Percentiles rank a stretch among this genome's conserved stretches.
These are phyloP conservation scores for Xylocopa sonorina DNA, from an alignment of 1,140 invertebrate species.

Conservation along the genomic window DNA sequence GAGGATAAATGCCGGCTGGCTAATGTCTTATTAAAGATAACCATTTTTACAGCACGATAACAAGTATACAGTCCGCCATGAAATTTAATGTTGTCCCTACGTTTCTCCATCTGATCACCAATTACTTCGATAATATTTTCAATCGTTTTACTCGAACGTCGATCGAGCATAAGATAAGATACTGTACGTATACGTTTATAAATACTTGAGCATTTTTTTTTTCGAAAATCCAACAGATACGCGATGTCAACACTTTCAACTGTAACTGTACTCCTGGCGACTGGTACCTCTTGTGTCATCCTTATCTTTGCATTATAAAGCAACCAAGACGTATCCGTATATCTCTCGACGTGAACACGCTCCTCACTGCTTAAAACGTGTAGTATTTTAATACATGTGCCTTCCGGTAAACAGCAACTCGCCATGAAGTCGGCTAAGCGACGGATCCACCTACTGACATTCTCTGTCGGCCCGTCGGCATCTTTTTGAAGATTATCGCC, in stretches of 20 bases:
- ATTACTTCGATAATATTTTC: not conserved
- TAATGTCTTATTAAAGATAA: not conserved
- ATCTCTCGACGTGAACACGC: not conserved
- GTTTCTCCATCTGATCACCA: not conserved
- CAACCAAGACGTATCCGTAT: not conserved
- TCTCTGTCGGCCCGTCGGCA: conserved; percentile 9
- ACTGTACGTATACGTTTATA: too few species aligned
- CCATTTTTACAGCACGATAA: not conserved
- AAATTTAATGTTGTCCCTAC: not conserved
- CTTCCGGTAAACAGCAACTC: not conserved
- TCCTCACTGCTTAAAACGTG: not conserved
- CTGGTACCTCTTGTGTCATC: not conserved
- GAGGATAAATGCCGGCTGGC: not conserved
- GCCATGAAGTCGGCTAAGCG: not conserved
- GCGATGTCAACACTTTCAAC: not conserved
- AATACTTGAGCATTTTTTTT: too few species aligned
- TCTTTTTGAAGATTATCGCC: conserved; percentile 26
- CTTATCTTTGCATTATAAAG: not conserved
- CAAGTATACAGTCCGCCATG: not conserved
- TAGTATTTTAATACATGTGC: conserved; percentile 12
- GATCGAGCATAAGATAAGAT: too few species aligned
- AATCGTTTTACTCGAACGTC: too few species aligned
- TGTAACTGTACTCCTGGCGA: not conserved
- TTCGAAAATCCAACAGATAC: not conserved
- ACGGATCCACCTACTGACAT: conserved; percentile 15